Evolutionary conservation across 2,888 invertebrate genomes (phyloP).

Genomic region (Eremobia ochroleuca): DNA sequence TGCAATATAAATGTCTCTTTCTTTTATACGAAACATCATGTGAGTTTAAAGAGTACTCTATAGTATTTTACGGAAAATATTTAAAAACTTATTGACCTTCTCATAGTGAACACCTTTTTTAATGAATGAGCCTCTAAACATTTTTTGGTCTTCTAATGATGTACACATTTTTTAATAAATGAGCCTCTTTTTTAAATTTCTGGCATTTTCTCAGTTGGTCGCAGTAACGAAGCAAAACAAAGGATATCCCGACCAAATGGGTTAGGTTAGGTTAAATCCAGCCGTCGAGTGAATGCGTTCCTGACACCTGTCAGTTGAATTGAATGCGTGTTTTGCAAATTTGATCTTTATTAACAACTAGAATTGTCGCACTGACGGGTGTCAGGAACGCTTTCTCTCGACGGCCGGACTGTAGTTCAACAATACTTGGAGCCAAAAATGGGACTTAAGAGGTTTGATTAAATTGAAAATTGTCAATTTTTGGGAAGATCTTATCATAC

Average conservation of each 20-base stretch:
- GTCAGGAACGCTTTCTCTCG: too few species aligned
- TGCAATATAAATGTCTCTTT: not conserved
- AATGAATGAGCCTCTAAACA: not conserved
- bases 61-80: not conserved
- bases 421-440: not conserved
- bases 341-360: too few species aligned
- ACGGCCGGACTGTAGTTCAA: not conserved
- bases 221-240: not conserved
- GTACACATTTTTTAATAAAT: too few species aligned
- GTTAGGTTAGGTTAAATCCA: not conserved
- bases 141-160: not conserved
- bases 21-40: not conserved
- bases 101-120: not conserved
- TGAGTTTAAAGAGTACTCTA: not conserved
- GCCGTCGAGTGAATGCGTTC: too few species aligned
- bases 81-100: not conserved
- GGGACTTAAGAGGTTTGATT: not conserved
- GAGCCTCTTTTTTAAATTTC: not conserved
- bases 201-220: not conserved
- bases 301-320: too few species aligned
- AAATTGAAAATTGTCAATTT: not conserved
- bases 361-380: too few species aligned
- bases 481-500: not conserved
- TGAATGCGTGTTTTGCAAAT: too few species aligned
- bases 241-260: not conserved